Percentiles rank a stretch among this genome's conserved stretches.
Conservation (phyloP, 2,888 invertebrate species). For the Gymnoscelis rufifasciata region DNA sequence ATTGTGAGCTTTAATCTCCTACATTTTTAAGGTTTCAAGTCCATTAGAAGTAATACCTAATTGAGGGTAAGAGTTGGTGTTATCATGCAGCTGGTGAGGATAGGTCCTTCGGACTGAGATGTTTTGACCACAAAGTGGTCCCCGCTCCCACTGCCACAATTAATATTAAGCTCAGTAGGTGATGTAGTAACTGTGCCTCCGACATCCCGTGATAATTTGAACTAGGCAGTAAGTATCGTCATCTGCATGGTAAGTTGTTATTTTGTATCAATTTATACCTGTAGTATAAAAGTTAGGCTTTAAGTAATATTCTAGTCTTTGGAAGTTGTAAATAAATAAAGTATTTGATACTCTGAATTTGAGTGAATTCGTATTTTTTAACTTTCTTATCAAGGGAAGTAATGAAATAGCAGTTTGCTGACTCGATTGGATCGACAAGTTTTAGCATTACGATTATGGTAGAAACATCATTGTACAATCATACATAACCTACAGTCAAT, state of each 20-base stretch:
- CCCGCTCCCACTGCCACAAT: conserved; percentile 25
- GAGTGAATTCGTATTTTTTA: conserved; percentile 17
- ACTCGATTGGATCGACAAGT: conserved; percentile 7
- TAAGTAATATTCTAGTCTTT: conserved; percentile 25
- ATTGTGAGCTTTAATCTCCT: conserved; percentile 51
- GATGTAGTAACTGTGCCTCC: conserved; percentile 32
- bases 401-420: conserved; percentile 5
- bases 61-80: conserved; percentile 25
- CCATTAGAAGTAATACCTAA: conserved; percentile 37
- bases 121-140: conserved; percentile 39
- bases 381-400: conserved; percentile 20
- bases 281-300: conserved; percentile 11
- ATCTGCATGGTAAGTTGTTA: conserved; percentile 41
- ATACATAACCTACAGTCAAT: conserved; percentile 4
- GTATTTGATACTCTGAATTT: conserved; percentile 17
- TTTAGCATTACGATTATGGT: conserved; percentile 2
- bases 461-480: conserved; percentile 12
- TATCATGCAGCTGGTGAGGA: not conserved
- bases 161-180: conserved; percentile 36
- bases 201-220: conserved; percentile 49
- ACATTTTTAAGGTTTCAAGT: conserved; percentile 51
- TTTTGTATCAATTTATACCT: conserved; percentile 17
- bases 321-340: conserved; percentile 16
- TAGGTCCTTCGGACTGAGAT: conserved; percentile 40
- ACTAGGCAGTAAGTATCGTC: conserved; percentile 55